Evolutionary conservation across 1,140 invertebrate genomes (phyloP).

Genomic region (Drosophila ananassae): DNA sequence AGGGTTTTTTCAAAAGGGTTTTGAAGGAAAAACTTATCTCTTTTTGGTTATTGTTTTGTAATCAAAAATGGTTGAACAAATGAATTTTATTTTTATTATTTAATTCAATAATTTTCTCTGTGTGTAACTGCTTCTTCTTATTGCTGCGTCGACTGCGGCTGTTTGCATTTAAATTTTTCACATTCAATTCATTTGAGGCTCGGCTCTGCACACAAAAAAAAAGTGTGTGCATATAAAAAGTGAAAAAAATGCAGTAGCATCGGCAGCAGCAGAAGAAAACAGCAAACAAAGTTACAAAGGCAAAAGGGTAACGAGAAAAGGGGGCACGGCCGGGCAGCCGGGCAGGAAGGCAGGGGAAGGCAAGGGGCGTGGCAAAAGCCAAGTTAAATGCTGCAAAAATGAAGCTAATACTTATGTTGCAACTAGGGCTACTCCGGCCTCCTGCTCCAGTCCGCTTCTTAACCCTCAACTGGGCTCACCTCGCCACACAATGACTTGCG

Average conservation of each 20-base stretch:
- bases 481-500: constrained; percentile 59
- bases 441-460: not conserved
- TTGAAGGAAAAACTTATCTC: too few relatives aligned
- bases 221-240: constrained; percentile 12
- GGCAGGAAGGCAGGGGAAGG: not conserved
- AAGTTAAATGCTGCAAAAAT: constrained; percentile 73
- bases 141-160: constrained; percentile 70
- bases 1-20: too few relatives aligned
- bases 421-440: constrained; percentile 54
- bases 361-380: constrained; percentile 7
- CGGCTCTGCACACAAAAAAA: constrained; percentile 51
- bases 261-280: constrained; percentile 33
- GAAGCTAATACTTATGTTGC: constrained; percentile 81
- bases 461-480: constrained; percentile 10
- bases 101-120: not conserved
- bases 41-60: too few relatives aligned
- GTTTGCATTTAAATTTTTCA: constrained; percentile 82
- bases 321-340: not conserved
- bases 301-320: constrained; percentile 19
- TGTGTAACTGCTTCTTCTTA: constrained; percentile 25
- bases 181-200: constrained; percentile 82
- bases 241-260: constrained; percentile 24
- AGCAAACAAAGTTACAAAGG: constrained; percentile 77
- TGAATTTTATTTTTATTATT: too few relatives aligned
- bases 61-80: too few relatives aligned